Evolutionary conservation across 2,888 invertebrate species (phyloP).

Genomic region (Drosophila macrospina): DNA sequence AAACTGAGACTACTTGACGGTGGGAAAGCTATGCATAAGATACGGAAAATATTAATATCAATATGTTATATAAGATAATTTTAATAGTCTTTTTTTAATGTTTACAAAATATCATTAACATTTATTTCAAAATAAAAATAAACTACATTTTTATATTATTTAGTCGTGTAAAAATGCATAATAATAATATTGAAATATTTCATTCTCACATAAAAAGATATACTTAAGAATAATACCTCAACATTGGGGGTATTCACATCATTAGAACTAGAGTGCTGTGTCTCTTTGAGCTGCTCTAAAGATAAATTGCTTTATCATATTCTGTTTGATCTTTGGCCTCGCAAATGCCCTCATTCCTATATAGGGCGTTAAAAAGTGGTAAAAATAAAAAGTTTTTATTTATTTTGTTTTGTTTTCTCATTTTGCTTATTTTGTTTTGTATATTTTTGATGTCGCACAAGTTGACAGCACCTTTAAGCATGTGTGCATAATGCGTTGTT

Average conservation of each 20-base stretch:
- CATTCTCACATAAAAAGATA: no score
- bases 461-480: constrained; percentile 71
- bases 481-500: constrained; percentile 50
- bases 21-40: neutral
- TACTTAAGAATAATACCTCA: neutral
- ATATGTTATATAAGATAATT: no score
- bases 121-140: no score
- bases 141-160: no score
- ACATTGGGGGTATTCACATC: neutral
- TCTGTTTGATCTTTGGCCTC: constrained; percentile 11
- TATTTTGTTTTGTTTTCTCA: constrained; percentile 15
- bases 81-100: no score
- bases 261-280: neutral
- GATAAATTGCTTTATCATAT: neutral
- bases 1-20: neutral
- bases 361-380: constrained; percentile 20
- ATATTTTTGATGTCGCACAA: constrained; percentile 53
- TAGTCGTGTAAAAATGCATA: no score
- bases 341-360: constrained; percentile 20
- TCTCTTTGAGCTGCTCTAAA: neutral
- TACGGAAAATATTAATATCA: neutral
- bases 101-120: neutral
- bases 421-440: constrained; percentile 33
- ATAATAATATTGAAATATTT: no score
- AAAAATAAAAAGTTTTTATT: constrained; percentile 37